These are phyloP conservation scores for Hirtodrosophila trivittata DNA, from an alignment of 2,888 invertebrate species.

Conservation along the genomic window DNA sequence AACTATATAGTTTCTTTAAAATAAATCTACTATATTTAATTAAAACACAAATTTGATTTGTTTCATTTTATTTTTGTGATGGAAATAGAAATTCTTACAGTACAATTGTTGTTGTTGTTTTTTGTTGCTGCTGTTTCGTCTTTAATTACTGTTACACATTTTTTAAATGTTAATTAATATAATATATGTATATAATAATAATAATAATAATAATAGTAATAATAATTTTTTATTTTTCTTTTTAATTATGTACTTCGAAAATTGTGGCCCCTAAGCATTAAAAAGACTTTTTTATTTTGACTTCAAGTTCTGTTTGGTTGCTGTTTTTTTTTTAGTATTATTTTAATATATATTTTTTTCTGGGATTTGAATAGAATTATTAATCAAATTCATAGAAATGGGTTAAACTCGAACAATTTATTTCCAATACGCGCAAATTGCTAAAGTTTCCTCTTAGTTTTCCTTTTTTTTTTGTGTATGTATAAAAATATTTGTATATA, in stretches of 20 bases:
- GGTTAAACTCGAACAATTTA: slow-evolving; percentile 31
- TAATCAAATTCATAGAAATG: slow-evolving; percentile 31
- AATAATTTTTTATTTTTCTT: slow-evolving; percentile 40
- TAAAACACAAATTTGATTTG: slow-evolving; percentile 29
- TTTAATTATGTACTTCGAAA: slow-evolving; percentile 79
- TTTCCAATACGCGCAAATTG: slow-evolving; percentile 29
- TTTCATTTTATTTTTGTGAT: slow-evolving; percentile 58
- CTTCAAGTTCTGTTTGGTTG: slow-evolving; percentile 58
- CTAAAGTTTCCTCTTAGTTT: slow-evolving; percentile 27
- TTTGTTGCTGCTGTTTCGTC: slow-evolving; percentile 61
- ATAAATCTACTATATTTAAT: slow-evolving; percentile 14
- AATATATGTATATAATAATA: slow-evolving; percentile 78
- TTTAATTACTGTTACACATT: slow-evolving; percentile 76
- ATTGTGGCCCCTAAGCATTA: slow-evolving; percentile 83
- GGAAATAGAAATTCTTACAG: slow-evolving; percentile 77
- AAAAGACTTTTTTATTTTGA: slow-evolving; percentile 76
- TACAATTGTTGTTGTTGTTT: no score
- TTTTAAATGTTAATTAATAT: slow-evolving; percentile 75
- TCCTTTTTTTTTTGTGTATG: slow-evolving; percentile 49
- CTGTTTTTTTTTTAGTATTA: slow-evolving; percentile 39
- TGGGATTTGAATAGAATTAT: slow-evolving; percentile 21
- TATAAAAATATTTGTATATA: slow-evolving; percentile 72
- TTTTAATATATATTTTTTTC: slow-evolving; percentile 16
- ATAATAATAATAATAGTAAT: slow-evolving; percentile 69
- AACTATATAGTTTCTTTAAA: no score